Percentiles rank a stretch among this genome's conserved stretches.
Conservation (phyloP, 2,797 vertebrate genomes). For the Remorina albescens region DNA sequence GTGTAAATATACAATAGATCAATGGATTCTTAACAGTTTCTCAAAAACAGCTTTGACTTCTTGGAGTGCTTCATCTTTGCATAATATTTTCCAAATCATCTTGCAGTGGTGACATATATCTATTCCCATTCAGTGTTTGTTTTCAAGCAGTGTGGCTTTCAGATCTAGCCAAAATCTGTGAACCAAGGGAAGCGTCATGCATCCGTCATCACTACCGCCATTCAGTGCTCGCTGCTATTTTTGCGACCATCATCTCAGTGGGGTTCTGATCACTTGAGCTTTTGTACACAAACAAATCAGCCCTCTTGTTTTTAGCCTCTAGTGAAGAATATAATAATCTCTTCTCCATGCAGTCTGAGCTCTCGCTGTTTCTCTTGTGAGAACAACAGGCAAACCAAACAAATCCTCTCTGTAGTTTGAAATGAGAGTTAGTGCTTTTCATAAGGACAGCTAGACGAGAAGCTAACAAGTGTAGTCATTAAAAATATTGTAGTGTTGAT, state of each 20-base stretch:
- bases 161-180: constrained; percentile 44
- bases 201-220: constrained; percentile 41
- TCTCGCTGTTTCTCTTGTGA: constrained; percentile 36
- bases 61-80: background rate
- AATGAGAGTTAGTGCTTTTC: constrained; percentile 23
- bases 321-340: constrained; percentile 35
- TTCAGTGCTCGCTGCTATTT: constrained; percentile 46
- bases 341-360: constrained; percentile 31
- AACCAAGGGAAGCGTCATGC: constrained; percentile 36
- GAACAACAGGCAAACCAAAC: constrained; percentile 4
- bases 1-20: background rate
- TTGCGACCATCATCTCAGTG: constrained; percentile 48
- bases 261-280: constrained; percentile 60
- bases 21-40: background rate
- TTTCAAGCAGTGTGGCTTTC: constrained; percentile 46
- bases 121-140: constrained; percentile 19
- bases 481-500: constrained; percentile 40
- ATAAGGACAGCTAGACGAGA: constrained; percentile 18
- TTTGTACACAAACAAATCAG: constrained; percentile 62
- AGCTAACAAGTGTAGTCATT: constrained; percentile 13
- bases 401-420: constrained; percentile 21
- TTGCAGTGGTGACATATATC: background rate
- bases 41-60: background rate
- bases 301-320: constrained; percentile 39
- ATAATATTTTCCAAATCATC: constrained; percentile 3